Evolutionary conservation across 2,888 invertebrate genomes (phyloP), one percentile per base, ranked within the genome.

Genomic region (Sylvicola fuscatus): DNA sequence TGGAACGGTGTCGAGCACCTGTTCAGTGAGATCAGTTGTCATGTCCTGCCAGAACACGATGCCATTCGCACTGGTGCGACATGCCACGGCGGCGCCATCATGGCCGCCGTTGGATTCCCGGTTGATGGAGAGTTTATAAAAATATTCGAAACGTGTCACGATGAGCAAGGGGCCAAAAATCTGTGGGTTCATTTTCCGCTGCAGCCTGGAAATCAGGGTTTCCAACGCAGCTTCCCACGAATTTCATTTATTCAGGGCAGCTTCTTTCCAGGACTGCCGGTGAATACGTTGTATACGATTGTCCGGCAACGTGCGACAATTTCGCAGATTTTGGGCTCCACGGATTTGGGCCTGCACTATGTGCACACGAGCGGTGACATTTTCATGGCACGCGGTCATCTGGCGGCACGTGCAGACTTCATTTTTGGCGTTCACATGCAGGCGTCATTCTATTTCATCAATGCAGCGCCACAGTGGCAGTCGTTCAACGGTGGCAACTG

Each of bases 401-500:
- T 68, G 33, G 55, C 60, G 0, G 62, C 68, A 4, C 64, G 61
- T 43, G 54, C 58, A 1, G 68, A 70, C 48, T 60, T 62, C 42
- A 58, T 66, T 35, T 66, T 58, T 46, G 61, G 53, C 12, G 47
- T 52, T 3, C 62, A 66, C 39, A 68, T 68, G 41, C 49, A 54
- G 11, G 57, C 62, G 4, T 65, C 64, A 3, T 68, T 63, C 45
- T 64, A 61, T 44, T 68, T 62, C 43, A 49, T 66, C 7, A 70
- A 69, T 45, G 60, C 50, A 0, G 63, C 63, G 2, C 68, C 69
- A 0, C 68, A 69, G 41, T 69, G 67, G 67, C 61, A 64, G 44
- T 55, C 53, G 3, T 66, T 72, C 45, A 73, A 74, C 46, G 63
- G 52, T 1, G 63, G 63, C 10, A 69, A 67, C 42, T 72, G 72